phyloP scores from a whole-genome alignment of 1,140 invertebrate genomes.

The Streblospio benedicti region DNA sequence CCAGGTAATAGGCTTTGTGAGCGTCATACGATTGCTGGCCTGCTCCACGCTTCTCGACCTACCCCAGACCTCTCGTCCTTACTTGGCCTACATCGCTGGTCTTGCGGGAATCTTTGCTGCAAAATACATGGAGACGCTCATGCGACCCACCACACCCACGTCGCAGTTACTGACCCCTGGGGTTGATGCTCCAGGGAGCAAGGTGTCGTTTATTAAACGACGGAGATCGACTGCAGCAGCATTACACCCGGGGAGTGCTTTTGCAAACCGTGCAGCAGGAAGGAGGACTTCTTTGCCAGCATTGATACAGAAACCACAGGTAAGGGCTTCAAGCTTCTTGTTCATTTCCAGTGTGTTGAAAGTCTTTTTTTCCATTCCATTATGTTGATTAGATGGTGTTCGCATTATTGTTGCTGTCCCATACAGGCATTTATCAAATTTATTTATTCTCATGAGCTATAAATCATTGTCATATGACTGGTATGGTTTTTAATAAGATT shows the following conservation, averaged over 20 bases:
- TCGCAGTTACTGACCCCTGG: not conserved
- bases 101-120: conserved; percentile 41
- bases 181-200: conserved; percentile 38
- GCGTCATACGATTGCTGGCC: conserved; percentile 40
- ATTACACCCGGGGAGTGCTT: conserved; percentile 33
- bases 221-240: conserved; percentile 40
- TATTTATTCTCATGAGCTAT: too few species aligned
- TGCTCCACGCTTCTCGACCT: conserved; percentile 35
- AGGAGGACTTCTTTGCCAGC: conserved; percentile 44
- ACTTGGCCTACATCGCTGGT: conserved; percentile 39
- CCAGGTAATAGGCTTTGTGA: conserved; percentile 37
- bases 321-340: too few species aligned
- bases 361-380: too few species aligned
- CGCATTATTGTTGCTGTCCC: too few species aligned
- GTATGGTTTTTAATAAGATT: too few species aligned
- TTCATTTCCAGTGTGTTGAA: too few species aligned
- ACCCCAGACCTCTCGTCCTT: conserved; percentile 35
- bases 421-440: too few species aligned
- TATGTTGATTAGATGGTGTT: too few species aligned
- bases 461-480: too few species aligned
- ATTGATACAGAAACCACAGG: conserved; percentile 44
- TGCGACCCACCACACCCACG: conserved; percentile 36
- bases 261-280: conserved; percentile 24
- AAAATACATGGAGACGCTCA: conserved; percentile 44
- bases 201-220: conserved; percentile 41